phyloP scores from a whole-genome alignment of 2,888 invertebrate genomes.

The Eristalinus sepulchralis region DNA sequence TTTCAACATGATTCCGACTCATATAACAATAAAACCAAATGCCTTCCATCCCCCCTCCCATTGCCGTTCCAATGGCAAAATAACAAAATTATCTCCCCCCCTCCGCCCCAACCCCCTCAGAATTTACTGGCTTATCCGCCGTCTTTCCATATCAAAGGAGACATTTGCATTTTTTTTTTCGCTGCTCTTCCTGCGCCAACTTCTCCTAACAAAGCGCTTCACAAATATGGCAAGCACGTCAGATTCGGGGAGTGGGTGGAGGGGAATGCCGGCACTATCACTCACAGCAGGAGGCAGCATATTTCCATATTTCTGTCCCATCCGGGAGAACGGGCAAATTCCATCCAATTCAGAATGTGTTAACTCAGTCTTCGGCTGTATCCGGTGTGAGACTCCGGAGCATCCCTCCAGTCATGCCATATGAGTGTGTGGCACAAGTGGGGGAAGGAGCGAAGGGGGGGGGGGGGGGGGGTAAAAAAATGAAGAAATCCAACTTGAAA shows the following conservation, averaged over 20 bases:
- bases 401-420: conserved; percentile 5
- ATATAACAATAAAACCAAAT: conserved; percentile 60
- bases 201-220: not conserved
- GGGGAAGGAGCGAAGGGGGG: too few relatives aligned
- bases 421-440: conserved; percentile 55
- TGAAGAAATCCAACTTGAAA: not conserved
- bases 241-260: too few relatives aligned
- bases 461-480: too few relatives aligned
- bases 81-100: conserved; percentile 42
- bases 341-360: conserved; percentile 69
- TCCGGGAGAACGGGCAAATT: conserved; percentile 33
- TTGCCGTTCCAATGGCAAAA: conserved; percentile 6
- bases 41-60: not conserved
- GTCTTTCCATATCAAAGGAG: conserved; percentile 56
- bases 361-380: conserved; percentile 61
- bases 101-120: conserved; percentile 19
- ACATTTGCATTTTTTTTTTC: conserved; percentile 30
- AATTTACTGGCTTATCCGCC: conserved; percentile 28
- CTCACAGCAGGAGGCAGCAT: conserved; percentile 34
- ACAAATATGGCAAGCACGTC: conserved; percentile 7
- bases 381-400: conserved; percentile 39
- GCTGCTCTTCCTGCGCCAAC: not conserved
- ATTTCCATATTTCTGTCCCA: conserved; percentile 57
- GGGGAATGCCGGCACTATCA: conserved; percentile 14
- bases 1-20: conserved; percentile 53